A percentile compares a stretch with the other conserved stretches of the same genome.
These are phyloP conservation scores for Blera fallax DNA, from an alignment of 2,888 invertebrate species.

Conservation along the genomic window DNA sequence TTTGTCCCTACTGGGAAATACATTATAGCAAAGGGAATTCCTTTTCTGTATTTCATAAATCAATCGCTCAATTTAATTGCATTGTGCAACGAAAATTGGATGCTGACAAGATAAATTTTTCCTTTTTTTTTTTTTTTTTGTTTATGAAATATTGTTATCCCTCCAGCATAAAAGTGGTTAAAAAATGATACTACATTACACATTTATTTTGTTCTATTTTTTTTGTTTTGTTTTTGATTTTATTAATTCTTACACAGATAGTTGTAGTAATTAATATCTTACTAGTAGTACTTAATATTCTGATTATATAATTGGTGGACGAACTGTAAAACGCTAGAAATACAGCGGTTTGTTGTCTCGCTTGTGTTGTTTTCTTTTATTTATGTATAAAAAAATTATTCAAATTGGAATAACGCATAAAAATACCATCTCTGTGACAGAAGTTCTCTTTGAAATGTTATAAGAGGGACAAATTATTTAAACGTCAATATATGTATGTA, in stretches of 20 bases:
- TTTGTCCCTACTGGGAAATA: conserved; percentile 16
- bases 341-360: conserved; percentile 48
- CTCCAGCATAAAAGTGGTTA: neutral
- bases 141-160: neutral
- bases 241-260: conserved; percentile 65
- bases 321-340: conserved; percentile 56
- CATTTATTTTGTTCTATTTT: conserved; percentile 50
- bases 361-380: conserved; percentile 24
- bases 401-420: conserved; percentile 25
- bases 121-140: too few species aligned
- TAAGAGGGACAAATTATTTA: conserved; percentile 26
- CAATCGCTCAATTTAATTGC: neutral
- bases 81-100: neutral
- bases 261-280: conserved; percentile 66
- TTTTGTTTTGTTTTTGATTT: conserved; percentile 18
- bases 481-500: conserved; percentile 18
- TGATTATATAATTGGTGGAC: conserved; percentile 64
- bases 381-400: conserved; percentile 5
- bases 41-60: neutral
- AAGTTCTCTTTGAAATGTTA: conserved; percentile 35
- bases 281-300: conserved; percentile 66
- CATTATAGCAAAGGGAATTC: neutral
- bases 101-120: too few species aligned
- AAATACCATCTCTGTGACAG: conserved; percentile 39
- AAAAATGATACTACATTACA: conserved; percentile 58